A percentile compares a stretch with the other conserved stretches of the same genome.
Conservation (phyloP, 2,113 vertebrate species). For the Terrapene triunguis region DNA sequence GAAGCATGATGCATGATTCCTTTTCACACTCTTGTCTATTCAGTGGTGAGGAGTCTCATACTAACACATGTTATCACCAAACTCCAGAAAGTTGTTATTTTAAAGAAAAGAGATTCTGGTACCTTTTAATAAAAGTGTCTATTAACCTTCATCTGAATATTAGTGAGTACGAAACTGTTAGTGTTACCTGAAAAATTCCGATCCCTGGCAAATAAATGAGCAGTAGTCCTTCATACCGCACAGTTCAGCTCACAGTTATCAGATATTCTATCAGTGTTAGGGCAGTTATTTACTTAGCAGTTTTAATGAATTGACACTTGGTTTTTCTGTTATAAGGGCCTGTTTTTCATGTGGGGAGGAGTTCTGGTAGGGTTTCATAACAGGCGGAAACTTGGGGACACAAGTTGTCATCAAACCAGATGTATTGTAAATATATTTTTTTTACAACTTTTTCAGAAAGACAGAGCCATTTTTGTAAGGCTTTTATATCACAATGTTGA, state of each 20-base stretch:
- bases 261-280: neutral
- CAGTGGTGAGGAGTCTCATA: neutral
- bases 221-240: accelerated
- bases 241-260: accelerated
- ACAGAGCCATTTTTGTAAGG: neutral
- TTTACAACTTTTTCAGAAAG: neutral
- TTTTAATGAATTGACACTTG: neutral
- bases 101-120: neutral
- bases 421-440: neutral
- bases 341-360: neutral
- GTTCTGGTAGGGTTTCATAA: neutral
- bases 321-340: neutral
- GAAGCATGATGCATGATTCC: accelerated
- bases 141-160: accelerated
- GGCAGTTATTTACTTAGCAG: neutral
- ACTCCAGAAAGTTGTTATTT: neutral
- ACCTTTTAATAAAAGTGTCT: accelerated
- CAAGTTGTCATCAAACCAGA: neutral
- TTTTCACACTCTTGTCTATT: neutral
- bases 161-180: accelerated
- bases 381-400: neutral
- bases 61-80: neutral
- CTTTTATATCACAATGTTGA: neutral
- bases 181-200: neutral
- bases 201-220: neutral